Evolutionary conservation across 2,888 invertebrate species (phyloP).

Genomic region (Tipula helvola): DNA sequence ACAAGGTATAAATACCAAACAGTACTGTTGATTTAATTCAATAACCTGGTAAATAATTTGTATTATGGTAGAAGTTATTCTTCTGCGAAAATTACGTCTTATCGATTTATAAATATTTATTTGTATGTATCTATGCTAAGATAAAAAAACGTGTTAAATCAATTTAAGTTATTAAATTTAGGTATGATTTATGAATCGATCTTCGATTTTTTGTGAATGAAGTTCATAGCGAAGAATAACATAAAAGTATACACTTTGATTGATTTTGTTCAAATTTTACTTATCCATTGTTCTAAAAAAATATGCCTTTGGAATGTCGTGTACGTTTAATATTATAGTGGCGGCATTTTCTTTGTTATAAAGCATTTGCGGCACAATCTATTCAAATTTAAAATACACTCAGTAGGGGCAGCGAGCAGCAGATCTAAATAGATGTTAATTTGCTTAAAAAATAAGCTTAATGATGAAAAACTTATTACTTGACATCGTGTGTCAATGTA

Average conservation of each 20-base stretch:
- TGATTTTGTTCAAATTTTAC: not conserved
- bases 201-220: not conserved
- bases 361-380: not conserved
- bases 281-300: not conserved
- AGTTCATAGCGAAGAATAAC: not conserved
- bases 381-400: too few species aligned
- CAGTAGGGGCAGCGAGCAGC: too few species aligned
- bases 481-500: too few species aligned
- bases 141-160: too few species aligned
- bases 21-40: not conserved
- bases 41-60: not conserved
- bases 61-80: not conserved
- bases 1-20: not conserved
- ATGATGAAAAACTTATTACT: too few species aligned
- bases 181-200: not conserved
- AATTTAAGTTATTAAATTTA: not conserved
- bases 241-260: not conserved
- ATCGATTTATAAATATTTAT: not conserved
- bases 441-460: too few species aligned
- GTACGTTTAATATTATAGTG: not conserved
- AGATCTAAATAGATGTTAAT: too few species aligned
- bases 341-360: not conserved
- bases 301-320: not conserved
- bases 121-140: not conserved
- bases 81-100: not conserved